A percentile compares a stretch with the other conserved stretches of the same genome.
Evolutionary conservation across 2,113 vertebrate species (phyloP).

Genomic region (Scomber scombrus): DNA sequence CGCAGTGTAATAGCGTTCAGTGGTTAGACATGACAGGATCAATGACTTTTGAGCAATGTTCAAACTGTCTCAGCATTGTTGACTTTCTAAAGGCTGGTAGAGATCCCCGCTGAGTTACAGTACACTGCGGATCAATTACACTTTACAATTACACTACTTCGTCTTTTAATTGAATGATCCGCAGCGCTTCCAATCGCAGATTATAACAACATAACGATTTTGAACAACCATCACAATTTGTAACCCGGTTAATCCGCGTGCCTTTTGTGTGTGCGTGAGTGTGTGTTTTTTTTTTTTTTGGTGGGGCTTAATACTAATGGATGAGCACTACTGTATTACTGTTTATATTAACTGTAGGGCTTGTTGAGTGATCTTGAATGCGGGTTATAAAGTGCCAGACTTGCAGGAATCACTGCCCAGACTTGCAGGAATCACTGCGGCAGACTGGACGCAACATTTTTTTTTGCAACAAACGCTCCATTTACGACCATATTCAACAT

Average conservation of each 20-base stretch:
- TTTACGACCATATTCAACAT: background rate
- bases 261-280: background rate
- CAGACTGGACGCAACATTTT: background rate
- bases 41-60: conserved; percentile 16
- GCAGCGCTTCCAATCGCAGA: background rate
- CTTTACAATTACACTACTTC: background rate
- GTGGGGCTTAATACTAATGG: background rate
- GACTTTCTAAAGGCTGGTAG: background rate
- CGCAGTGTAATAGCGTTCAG: conserved; percentile 14
- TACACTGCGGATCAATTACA: conserved; percentile 4
- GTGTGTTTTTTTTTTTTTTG: no score
- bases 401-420: no score
- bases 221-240: background rate
- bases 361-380: background rate
- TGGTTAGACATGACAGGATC: conserved; percentile 39
- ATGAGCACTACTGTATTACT: background rate
- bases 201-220: background rate
- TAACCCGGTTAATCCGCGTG: background rate
- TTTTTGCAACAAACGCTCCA: background rate
- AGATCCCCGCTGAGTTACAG: conserved; percentile 17
- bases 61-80: conserved; percentile 2
- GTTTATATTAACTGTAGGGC: background rate
- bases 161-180: background rate
- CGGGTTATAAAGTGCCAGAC: background rate
- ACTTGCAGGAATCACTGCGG: no score